phyloP scores from a whole-genome alignment of 2,797 vertebrate genomes.

The Clarias laeviceps region DNA sequence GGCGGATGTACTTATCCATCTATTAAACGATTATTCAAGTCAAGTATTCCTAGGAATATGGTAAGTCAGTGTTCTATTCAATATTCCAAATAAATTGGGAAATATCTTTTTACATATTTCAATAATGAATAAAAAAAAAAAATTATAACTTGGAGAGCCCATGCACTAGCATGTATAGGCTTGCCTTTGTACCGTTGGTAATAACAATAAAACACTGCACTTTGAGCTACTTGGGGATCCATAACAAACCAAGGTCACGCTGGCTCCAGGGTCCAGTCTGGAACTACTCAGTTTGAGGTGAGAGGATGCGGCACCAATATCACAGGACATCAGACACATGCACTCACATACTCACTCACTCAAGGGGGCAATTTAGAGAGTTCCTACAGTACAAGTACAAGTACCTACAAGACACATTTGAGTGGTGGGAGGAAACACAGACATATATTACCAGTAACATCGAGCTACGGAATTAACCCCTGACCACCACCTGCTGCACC shows the following conservation, averaged over 20 bases:
- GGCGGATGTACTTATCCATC: too few relatives aligned
- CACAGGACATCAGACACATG: neutral
- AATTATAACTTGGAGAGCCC: neutral
- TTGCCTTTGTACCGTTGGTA: neutral
- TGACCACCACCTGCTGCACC: neutral
- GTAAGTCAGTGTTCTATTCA: neutral
- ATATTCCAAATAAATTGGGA: neutral
- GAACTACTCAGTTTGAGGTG: neutral
- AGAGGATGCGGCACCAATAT: neutral
- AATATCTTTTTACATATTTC: neutral
- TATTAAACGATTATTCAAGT: neutral
- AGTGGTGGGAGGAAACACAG: neutral
- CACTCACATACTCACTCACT: neutral
- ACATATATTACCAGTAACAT: neutral
- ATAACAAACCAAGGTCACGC: neutral
- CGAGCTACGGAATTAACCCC: neutral
- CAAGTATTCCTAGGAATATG: neutral
- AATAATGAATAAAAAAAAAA: neutral
- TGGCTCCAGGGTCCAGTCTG: neutral
- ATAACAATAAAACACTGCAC: conserved; percentile 9
- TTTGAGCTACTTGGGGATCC: neutral
- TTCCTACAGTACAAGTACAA: neutral
- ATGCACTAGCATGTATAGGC: neutral
- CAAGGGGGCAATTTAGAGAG: neutral
- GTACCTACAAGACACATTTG: neutral